These are phyloP conservation scores for Grantiella picta DNA, from an alignment of 2,113 vertebrate species.

Conservation along the genomic window DNA sequence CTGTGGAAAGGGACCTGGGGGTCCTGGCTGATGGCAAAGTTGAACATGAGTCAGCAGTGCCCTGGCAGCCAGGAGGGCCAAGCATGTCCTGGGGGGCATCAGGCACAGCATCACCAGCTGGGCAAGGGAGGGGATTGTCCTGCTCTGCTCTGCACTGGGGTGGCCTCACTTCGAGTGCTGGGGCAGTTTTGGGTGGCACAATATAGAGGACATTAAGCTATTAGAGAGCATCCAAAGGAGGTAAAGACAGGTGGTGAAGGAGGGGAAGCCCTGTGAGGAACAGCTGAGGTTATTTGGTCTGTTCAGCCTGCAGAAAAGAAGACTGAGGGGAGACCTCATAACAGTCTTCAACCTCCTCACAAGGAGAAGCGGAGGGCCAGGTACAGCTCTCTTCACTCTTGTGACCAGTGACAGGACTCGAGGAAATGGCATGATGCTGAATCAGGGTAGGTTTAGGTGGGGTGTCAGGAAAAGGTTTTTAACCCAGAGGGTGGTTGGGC, in stretches of 20 bases:
- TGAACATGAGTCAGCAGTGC: background rate
- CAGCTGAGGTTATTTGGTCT: background rate
- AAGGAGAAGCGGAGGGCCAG: background rate
- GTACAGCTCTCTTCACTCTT: background rate
- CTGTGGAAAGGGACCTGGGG: accelerated
- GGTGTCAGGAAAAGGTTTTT: background rate
- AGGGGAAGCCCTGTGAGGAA: background rate
- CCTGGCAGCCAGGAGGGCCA: background rate
- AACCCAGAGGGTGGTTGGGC: background rate
- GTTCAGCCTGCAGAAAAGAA: background rate
- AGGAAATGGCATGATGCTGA: background rate
- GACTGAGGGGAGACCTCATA: background rate
- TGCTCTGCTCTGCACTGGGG: background rate
- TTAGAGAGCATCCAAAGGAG: background rate
- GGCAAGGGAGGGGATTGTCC: background rate
- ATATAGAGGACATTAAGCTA: background rate
- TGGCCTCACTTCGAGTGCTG: accelerated
- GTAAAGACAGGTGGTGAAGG: background rate
- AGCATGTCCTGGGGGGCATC: accelerated
- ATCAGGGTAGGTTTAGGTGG: background rate
- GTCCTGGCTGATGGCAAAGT: accelerated
- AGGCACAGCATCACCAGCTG: accelerated
- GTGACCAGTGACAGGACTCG: accelerated
- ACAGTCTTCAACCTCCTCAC: background rate
- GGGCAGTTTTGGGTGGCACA: accelerated